Evolutionary conservation across 1,140 invertebrate genomes (phyloP), one percentile per base, ranked within the genome.

Genomic region (Himalopsyche phryganea): DNA sequence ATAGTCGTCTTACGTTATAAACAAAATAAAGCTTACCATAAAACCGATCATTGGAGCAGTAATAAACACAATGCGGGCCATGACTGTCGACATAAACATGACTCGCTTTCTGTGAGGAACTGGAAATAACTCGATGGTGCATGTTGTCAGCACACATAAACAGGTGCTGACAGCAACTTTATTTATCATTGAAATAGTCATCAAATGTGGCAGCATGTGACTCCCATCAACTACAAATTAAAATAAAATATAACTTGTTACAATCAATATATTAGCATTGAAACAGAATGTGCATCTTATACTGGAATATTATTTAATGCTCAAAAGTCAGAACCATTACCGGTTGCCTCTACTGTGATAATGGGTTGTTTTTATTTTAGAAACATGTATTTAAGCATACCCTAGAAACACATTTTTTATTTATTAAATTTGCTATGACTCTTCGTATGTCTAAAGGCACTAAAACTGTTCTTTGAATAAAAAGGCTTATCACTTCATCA

Each of bases 11-110:
- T n/a, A n/a, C n/a, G n/a, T n/a, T n/a, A n/a, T n/a, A n/a, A n/a
- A n/a, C n/a, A n/a, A n/a, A n/a, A n/a, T 49, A 40, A 20, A 38
- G 17, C 36, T 58, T 45, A 65, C 63, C 40, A 48, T 58, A 19
- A 50, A 53, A 45, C 59, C 63, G 9, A 65, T 60, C 10, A 65
- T 41, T 13, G 63, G 63, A 14, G 63, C 63, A 10, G 63, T 65
- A 11, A 65, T 50, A 36, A 65, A 65, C 10, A 65, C 33, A 11
- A 40, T 65, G 18, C 63, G 15, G 1, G 49, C 59, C 10, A 48
- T 20, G 5, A 61, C 50, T 1, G 63, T 65, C 6, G 63, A 45
- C 10, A 28, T 47, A 49, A 58, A 65, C 1, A 61, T 35, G 0
- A 49, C 50, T 45, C 63, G 57, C 35, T 61, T 65, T 42, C 58